A percentile compares a stretch with the other conserved stretches of the same genome.
Evolutionary conservation across 2,888 invertebrate genomes (phyloP).

Genomic region (Drosophila kanekoi): DNA sequence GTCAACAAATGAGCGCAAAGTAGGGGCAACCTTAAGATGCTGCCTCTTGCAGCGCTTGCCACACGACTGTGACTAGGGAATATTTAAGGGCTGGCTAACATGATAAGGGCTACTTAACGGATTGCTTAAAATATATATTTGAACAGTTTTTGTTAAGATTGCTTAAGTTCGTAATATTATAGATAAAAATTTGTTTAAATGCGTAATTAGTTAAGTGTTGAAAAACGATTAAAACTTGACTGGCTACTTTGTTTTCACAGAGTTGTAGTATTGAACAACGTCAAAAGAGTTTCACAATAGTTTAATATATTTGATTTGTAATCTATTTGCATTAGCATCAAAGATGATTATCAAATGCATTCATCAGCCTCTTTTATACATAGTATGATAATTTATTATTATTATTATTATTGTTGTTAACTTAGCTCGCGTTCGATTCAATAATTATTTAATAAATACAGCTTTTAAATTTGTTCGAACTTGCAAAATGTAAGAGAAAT

Average conservation of each 20-base stretch:
- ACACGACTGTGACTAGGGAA: constrained; percentile 21
- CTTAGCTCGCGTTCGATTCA: no score
- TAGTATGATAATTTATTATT: no score
- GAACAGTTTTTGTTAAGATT: constrained; percentile 3
- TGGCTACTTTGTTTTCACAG: not conserved
- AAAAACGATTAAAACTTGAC: not conserved
- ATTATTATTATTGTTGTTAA: no score
- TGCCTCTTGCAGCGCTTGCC: constrained; percentile 26
- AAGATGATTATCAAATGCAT: no score
- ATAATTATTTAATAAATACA: no score
- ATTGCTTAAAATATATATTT: constrained; percentile 3
- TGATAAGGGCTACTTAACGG: constrained; percentile 5
- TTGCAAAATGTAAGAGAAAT: no score
- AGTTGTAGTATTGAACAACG: not conserved
- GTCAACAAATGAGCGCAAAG: constrained; percentile 39
- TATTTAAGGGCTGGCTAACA: constrained; percentile 22
- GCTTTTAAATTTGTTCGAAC: no score
- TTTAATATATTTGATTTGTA: not conserved
- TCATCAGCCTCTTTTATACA: no score
- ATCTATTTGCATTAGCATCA: no score
- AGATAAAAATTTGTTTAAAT: not conserved
- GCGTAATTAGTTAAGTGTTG: not conserved
- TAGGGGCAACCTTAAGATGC: not conserved
- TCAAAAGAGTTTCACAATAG: not conserved
- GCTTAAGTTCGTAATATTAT: not conserved